phyloP scores from a whole-genome alignment of 1,140 invertebrate species.

The Lycorma delicatula region DNA sequence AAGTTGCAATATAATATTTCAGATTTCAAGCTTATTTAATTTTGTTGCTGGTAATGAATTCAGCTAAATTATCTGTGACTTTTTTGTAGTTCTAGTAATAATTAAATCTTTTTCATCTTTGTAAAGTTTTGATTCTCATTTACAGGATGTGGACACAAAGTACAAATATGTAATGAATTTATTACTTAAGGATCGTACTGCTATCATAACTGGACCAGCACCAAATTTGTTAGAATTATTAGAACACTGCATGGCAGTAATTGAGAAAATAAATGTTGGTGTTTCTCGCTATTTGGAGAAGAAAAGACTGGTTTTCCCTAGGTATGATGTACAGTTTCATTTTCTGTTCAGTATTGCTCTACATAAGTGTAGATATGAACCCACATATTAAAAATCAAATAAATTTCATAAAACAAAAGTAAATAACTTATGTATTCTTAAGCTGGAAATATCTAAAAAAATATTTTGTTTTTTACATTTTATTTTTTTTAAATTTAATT shows the following conservation, averaged over 20 bases:
- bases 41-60: too few relatives aligned
- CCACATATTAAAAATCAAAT: too few relatives aligned
- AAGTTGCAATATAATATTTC: too few relatives aligned
- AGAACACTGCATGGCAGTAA: conserved; percentile 56
- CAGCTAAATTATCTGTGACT: too few relatives aligned
- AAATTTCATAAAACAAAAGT: neutral
- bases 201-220: conserved; percentile 62
- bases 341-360: conserved; percentile 1
- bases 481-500: neutral
- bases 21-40: too few relatives aligned
- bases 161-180: conserved; percentile 72
- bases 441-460: neutral
- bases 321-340: conserved; percentile 30
- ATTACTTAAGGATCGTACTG: conserved; percentile 61
- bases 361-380: too few relatives aligned
- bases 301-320: conserved; percentile 81
- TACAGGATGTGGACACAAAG: conserved; percentile 57
- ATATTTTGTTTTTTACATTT: neutral
- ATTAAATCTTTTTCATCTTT: neutral
- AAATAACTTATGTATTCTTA: neutral
- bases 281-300: conserved; percentile 86
- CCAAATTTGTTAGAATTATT: conserved; percentile 65
- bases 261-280: conserved; percentile 78
- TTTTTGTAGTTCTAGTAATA: too few relatives aligned
- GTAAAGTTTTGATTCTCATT: conserved; percentile 8